Conservation (phyloP, 2,888 invertebrate genomes). For the Scaptomyza tumidula region DNA sequence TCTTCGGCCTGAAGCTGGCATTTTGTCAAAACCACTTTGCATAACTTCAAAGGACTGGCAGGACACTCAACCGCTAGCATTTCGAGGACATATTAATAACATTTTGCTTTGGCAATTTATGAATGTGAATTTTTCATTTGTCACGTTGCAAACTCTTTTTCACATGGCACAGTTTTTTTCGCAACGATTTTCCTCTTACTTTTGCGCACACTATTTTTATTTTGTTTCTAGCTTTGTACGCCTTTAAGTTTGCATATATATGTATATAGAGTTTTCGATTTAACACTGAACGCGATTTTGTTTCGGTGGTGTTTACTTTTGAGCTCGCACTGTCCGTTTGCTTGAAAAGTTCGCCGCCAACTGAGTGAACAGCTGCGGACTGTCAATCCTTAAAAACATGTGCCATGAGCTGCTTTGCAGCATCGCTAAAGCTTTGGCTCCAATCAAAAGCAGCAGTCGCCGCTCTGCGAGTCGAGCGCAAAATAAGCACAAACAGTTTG, state of each 20-base stretch:
- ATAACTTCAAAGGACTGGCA: conserved; percentile 58
- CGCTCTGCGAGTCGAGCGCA: conserved; percentile 54
- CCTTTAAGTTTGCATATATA: conserved; percentile 27
- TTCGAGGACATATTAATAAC: conserved; percentile 49
- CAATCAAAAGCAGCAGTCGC: conserved; percentile 6
- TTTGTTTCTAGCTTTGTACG: conserved; percentile 8
- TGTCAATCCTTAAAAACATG: conserved; percentile 73
- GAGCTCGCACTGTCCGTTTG: conserved; percentile 57
- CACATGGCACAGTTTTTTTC: conserved; percentile 52
- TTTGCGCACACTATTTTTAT: conserved; percentile 46
- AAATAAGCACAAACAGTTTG: conserved; percentile 13
- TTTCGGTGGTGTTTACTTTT: background rate
- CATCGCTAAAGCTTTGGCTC: conserved; percentile 63
- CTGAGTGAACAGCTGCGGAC: conserved; percentile 60
- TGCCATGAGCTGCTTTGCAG: conserved; percentile 57
- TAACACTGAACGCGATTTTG: conserved; percentile 28
- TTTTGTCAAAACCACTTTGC: conserved; percentile 61
- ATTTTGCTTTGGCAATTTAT: conserved; percentile 38
- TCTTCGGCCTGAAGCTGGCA: conserved; percentile 54
- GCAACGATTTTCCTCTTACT: conserved; percentile 41
- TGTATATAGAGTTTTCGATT: conserved; percentile 25
- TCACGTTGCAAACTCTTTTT: conserved; percentile 17
- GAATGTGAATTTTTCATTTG: conserved; percentile 24
- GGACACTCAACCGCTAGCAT: conserved; percentile 29
- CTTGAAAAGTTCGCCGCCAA: conserved; percentile 73